phyloP scores from a whole-genome alignment of 2,888 invertebrate genomes.

The Dugesia japonica region DNA sequence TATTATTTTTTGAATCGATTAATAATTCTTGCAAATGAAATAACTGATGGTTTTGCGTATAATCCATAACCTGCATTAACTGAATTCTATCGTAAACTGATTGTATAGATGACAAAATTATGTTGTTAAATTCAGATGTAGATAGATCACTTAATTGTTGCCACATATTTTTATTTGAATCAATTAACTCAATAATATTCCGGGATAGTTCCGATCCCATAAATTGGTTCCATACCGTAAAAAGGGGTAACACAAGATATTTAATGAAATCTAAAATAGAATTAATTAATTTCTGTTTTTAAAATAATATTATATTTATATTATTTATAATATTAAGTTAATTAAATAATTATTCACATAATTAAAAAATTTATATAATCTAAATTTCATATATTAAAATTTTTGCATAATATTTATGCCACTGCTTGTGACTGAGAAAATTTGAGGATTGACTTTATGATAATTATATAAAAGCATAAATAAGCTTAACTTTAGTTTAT shows the following conservation, averaged over 20 bases:
- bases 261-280: slow-evolving; percentile 17
- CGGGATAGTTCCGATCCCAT: neutral
- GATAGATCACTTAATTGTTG: neutral
- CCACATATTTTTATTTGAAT: neutral
- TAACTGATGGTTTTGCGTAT: neutral
- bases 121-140: neutral
- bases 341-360: too few relatives aligned
- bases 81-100: slow-evolving; percentile 15
- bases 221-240: slow-evolving; percentile 8
- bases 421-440: too few relatives aligned
- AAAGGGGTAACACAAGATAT: slow-evolving; percentile 21
- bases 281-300: neutral
- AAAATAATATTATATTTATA: neutral
- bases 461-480: too few relatives aligned
- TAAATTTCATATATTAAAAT: too few relatives aligned
- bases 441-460: too few relatives aligned
- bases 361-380: too few relatives aligned
- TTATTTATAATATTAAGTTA: neutral
- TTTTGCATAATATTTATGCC: too few relatives aligned
- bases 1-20: neutral
- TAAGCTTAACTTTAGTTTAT: too few relatives aligned
- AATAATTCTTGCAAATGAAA: slow-evolving; percentile 2
- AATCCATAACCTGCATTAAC: slow-evolving; percentile 5
- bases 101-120: neutral
- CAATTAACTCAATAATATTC: neutral